Conservation (phyloP, 2,797 vertebrate genomes). For the Limnodromus scolopaceus region DNA sequence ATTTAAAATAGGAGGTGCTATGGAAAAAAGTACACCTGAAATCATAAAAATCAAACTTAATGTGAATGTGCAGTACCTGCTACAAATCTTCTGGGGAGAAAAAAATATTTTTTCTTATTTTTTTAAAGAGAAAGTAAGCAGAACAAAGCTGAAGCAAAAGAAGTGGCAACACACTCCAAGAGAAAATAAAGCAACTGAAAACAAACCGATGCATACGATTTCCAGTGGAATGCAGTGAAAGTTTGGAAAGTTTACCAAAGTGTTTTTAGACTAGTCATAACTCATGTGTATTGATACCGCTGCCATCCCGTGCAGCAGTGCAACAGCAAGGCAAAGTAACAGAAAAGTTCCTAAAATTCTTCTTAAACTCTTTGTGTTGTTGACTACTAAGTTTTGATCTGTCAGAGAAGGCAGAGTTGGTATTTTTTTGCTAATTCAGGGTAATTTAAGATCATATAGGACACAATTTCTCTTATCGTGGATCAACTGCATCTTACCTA, state of each 20-base stretch:
- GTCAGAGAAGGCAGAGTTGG: not conserved
- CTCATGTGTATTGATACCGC: too few relatives aligned
- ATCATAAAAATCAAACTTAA: not conserved
- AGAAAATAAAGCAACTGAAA: not conserved
- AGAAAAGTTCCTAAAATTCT: not conserved
- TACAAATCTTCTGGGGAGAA: not conserved
- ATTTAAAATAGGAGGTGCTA: not conserved
- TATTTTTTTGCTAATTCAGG: not conserved
- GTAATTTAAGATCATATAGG: not conserved
- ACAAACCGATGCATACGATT: not conserved
- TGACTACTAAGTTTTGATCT: not conserved
- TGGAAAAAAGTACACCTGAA: not conserved
- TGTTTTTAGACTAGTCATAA: not conserved
- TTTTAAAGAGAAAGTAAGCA: not conserved
- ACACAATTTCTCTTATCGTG: accelerated
- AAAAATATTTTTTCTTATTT: not conserved
- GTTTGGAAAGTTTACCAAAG: not conserved
- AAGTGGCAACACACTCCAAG: not conserved
- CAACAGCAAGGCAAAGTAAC: not conserved
- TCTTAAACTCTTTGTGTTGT: not conserved
- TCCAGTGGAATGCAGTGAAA: not conserved
- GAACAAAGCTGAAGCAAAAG: not conserved
- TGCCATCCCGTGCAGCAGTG: not conserved
- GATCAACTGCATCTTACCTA: not conserved
- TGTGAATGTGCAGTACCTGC: not conserved